These are phyloP conservation scores for Falco novaeseelandiae DNA, from an alignment of 2,797 vertebrate genomes.

Conservation along the genomic window DNA sequence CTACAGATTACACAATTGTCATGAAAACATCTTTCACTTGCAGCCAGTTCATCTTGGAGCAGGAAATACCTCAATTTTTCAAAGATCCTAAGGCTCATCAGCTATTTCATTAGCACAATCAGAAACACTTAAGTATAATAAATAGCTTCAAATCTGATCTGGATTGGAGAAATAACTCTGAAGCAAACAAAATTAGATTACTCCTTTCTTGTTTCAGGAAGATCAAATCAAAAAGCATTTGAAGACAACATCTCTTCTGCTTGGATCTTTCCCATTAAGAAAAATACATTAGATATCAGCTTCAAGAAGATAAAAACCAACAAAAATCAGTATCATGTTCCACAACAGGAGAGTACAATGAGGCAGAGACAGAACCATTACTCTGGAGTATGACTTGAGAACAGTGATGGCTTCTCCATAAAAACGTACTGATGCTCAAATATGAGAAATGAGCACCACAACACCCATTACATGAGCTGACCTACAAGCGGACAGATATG, in stretches of 20 bases:
- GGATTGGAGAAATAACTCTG: background rate
- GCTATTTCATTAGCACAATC: background rate
- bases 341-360: background rate
- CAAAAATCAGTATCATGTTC: accelerated
- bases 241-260: background rate
- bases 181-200: background rate
- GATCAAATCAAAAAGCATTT: background rate
- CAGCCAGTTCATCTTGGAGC: background rate
- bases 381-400: background rate
- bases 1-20: background rate
- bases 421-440: background rate
- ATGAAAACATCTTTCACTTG: background rate
- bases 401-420: background rate
- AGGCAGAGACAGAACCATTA: background rate
- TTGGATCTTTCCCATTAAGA: background rate
- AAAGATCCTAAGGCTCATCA: background rate
- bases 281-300: background rate
- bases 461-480: background rate
- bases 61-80: background rate
- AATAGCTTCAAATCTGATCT: background rate
- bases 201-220: background rate
- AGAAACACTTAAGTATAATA: background rate
- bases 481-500: accelerated
- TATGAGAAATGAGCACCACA: background rate
- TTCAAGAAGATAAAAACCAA: background rate